phyloP scores from a whole-genome alignment of 2,797 vertebrate genomes.

The Strix occidentalis region DNA sequence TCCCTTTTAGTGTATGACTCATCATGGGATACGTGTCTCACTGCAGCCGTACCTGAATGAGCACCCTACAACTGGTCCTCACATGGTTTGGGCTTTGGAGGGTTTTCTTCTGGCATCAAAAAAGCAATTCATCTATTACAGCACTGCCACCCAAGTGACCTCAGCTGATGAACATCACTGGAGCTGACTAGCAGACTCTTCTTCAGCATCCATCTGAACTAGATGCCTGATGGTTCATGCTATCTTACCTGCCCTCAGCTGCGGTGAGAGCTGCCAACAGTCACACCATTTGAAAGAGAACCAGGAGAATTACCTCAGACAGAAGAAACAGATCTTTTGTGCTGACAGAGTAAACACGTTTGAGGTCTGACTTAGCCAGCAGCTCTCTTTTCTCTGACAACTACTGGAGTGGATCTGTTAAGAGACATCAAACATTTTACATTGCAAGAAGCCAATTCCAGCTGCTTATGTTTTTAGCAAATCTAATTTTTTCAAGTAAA shows the following conservation, averaged over 20 bases:
- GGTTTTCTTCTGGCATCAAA: not conserved
- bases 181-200: not conserved
- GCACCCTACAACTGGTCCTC: not conserved
- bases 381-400: not conserved
- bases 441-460: not conserved
- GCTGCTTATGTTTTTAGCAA: not conserved
- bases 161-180: not conserved
- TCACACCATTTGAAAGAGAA: not conserved
- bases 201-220: not conserved
- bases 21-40: fast-evolving
- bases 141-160: not conserved
- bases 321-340: not conserved
- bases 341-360: not conserved
- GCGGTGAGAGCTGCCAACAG: not conserved
- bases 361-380: not conserved
- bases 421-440: not conserved
- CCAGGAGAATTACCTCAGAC: not conserved
- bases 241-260: not conserved
- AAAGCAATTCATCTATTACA: not conserved
- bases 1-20: not conserved
- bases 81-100: not conserved
- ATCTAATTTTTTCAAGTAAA: not conserved
- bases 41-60: not conserved
- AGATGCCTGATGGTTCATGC: not conserved
- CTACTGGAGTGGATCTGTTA: not conserved